Percentiles rank a stretch among this genome's conserved stretches.
Conservation (phyloP, 2,797 vertebrate species). For the Sphenopsis melanotis region DNA sequence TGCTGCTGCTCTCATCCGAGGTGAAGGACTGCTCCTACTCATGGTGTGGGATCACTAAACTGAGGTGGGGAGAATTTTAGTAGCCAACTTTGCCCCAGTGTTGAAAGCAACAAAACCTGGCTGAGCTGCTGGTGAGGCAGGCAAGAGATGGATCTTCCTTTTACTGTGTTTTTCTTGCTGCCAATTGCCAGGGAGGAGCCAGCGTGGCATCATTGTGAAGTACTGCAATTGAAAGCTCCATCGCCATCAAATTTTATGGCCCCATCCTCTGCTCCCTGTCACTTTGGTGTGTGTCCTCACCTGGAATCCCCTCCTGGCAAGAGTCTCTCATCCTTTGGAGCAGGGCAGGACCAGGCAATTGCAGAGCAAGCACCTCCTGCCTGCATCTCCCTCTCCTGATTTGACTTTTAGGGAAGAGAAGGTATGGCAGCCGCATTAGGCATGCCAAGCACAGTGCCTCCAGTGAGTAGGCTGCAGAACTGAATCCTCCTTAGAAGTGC, state of each 20-base stretch:
- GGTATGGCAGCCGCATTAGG: not conserved
- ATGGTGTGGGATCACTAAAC: not conserved
- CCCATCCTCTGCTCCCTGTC: not conserved
- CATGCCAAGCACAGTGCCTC: not conserved
- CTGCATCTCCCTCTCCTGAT: not conserved
- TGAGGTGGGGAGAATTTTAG: not conserved
- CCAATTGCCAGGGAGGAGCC: not conserved
- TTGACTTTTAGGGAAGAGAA: not conserved
- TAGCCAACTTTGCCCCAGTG: not conserved
- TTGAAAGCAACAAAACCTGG: not conserved
- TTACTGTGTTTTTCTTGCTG: not conserved
- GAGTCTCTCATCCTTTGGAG: rapidly evolving
- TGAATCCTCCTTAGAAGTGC: not conserved
- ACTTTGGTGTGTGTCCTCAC: not conserved
- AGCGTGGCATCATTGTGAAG: not conserved
- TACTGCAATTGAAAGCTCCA: not conserved
- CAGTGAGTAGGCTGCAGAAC: not conserved
- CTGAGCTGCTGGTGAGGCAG: not conserved
- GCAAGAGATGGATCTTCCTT: not conserved
- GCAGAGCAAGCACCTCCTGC: not conserved
- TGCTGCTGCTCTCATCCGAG: not conserved
- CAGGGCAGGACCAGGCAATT: not conserved
- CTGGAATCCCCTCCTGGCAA: not conserved
- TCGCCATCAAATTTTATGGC: not conserved
- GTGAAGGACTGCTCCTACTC: constrained; percentile 23